A percentile compares a stretch with the other conserved stretches of the same genome.
Evolutionary conservation across 1,140 invertebrate genomes (phyloP).

Genomic region (Vanessa atalanta): DNA sequence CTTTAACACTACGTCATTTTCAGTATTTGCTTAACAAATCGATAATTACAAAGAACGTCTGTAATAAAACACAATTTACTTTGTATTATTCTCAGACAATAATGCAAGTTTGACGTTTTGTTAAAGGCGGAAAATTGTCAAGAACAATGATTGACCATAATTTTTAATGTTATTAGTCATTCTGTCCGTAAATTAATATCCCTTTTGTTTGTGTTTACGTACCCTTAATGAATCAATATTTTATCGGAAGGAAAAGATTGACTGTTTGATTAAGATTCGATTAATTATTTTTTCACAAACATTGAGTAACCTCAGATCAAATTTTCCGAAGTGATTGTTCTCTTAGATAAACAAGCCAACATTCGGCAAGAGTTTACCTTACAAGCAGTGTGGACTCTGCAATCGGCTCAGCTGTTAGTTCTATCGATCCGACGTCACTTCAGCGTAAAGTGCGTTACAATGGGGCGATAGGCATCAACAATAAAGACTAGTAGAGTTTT

Average conservation of each 20-base stretch:
- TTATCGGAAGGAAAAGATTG: background rate
- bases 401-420: constrained; percentile 63
- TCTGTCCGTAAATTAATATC: background rate
- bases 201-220: background rate
- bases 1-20: too few species aligned
- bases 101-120: background rate
- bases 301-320: background rate
- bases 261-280: background rate
- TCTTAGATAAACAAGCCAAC: background rate
- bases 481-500: constrained; percentile 48
- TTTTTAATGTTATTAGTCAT: background rate
- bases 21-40: too few species aligned
- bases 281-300: background rate
- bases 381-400: constrained; percentile 51
- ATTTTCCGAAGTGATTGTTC: background rate
- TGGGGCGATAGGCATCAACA: constrained; percentile 47
- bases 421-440: constrained; percentile 64
- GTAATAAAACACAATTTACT: background rate
- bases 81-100: constrained; percentile 6
- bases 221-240: background rate
- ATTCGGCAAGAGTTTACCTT: constrained; percentile 50
- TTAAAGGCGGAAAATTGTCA: constrained; percentile 14
- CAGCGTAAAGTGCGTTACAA: constrained; percentile 51
- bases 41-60: too few species aligned
- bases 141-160: background rate